phyloP scores from a whole-genome alignment of 2,797 vertebrate genomes.

The Malurus splendens region DNA sequence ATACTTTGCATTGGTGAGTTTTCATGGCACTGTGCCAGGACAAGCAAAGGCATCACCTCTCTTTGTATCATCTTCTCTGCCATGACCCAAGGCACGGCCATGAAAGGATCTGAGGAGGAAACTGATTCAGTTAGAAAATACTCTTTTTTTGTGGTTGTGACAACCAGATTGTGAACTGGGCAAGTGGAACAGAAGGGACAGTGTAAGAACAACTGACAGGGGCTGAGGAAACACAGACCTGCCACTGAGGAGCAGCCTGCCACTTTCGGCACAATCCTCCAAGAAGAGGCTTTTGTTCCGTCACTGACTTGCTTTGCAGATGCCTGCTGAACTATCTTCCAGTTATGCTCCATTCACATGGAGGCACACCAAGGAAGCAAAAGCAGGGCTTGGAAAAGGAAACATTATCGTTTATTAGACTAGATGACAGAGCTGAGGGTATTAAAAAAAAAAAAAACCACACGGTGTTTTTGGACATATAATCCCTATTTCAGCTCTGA shows the following conservation, averaged over 20 bases:
- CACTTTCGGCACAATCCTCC: accelerated
- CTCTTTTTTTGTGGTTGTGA: neutral
- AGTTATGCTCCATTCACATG: neutral
- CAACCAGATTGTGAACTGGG: neutral
- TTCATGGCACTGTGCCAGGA: neutral
- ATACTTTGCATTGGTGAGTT: neutral
- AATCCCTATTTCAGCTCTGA: neutral
- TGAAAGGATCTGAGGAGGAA: neutral
- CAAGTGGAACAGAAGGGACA: neutral
- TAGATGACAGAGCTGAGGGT: neutral
- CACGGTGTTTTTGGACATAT: neutral
- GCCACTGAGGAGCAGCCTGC: neutral
- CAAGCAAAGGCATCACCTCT: neutral
- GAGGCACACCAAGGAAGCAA: neutral
- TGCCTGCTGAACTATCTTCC: neutral
- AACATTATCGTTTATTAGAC: neutral
- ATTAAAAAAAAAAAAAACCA: neutral
- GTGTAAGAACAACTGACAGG: neutral
- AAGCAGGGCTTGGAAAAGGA: neutral
- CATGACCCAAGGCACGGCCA: accelerated
- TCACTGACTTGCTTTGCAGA: neutral
- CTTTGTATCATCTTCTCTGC: neutral
- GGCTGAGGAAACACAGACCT: neutral
- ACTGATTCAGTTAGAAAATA: neutral
- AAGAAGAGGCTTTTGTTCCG: neutral